These are phyloP conservation scores for Brachionus paranguensis DNA, from an alignment of 1,140 invertebrate genomes.

Conservation along the genomic window DNA sequence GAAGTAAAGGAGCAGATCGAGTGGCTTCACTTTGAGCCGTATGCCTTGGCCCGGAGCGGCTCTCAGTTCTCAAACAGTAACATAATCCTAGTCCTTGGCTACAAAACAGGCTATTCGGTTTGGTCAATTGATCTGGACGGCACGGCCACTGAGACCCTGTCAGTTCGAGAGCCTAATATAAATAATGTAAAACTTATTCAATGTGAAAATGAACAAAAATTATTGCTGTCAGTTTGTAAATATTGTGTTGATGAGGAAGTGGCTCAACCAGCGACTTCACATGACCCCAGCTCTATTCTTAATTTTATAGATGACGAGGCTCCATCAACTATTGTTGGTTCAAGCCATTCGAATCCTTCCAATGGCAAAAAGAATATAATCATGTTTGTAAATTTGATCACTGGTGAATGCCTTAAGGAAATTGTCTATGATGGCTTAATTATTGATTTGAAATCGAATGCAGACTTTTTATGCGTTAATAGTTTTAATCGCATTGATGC, in stretches of 20 bases:
- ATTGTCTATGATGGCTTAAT: constrained; percentile 1
- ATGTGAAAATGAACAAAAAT: constrained; percentile 5
- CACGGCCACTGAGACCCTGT: not conserved
- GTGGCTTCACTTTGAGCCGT: constrained; percentile 35
- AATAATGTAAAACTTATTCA: constrained; percentile 8
- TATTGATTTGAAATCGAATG: constrained; percentile 32
- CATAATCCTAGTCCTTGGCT: constrained; percentile 8
- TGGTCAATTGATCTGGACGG: constrained; percentile 35
- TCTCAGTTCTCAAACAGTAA: not conserved
- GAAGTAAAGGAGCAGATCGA: constrained; percentile 19
- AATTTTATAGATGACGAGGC: constrained; percentile 17
- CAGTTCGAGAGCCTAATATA: constrained; percentile 16
- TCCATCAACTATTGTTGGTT: not conserved
- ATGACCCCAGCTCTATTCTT: not conserved
- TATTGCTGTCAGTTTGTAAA: constrained; percentile 27
- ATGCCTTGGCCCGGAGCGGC: not conserved
- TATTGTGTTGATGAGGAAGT: not conserved
- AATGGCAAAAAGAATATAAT: not conserved
- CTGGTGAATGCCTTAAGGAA: constrained; percentile 7
- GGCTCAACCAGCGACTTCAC: not conserved
- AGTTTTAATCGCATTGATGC: constrained; percentile 12
- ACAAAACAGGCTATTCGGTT: constrained; percentile 24
- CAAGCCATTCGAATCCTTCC: not conserved
- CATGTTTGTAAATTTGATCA: not conserved
- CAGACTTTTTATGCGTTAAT: constrained; percentile 8